A percentile compares a stretch with the other conserved stretches of the same genome.
Conservation (phyloP, 2,113 vertebrate species). For the Eptatretus burgeri region DNA sequence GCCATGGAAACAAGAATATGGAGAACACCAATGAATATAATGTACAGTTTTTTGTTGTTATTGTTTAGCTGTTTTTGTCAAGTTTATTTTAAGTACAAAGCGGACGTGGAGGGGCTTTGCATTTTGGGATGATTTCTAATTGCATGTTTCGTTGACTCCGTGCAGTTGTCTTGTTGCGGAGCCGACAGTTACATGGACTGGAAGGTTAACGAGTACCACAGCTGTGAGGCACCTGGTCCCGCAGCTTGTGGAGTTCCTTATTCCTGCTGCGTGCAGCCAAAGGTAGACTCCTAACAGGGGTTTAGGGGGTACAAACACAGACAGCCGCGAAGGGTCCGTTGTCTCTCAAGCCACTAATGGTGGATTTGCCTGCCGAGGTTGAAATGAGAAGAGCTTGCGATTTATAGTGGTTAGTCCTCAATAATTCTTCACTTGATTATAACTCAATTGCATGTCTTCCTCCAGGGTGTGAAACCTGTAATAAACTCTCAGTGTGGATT, state of each 20-base stretch:
- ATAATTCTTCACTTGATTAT: background rate
- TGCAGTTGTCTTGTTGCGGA: slow-evolving; percentile 52
- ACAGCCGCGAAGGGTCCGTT: too few species aligned
- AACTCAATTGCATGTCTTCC: background rate
- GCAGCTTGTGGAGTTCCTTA: slow-evolving; percentile 53
- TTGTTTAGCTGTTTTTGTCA: background rate
- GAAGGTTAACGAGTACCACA: slow-evolving; percentile 47
- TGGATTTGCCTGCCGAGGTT: too few species aligned
- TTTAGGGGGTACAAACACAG: too few species aligned
- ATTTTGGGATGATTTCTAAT: too few species aligned
- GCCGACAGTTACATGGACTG: slow-evolving; percentile 52
- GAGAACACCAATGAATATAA: background rate
- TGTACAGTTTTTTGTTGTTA: background rate
- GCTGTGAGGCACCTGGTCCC: slow-evolving; percentile 36
- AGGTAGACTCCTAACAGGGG: slow-evolving; percentile 17
- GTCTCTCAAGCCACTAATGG: too few species aligned
- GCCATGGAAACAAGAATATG: too few species aligned
- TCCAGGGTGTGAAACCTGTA: background rate
- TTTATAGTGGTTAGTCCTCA: background rate
- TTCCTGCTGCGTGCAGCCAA: slow-evolving; percentile 31
- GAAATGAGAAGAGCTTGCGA: too few species aligned
- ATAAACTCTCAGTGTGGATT: too few species aligned
- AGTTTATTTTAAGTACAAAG: too few species aligned
- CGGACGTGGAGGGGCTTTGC: too few species aligned
- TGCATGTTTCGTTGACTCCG: slow-evolving; percentile 6